Evolutionary conservation across 2,888 invertebrate genomes (phyloP), one percentile per base, ranked within the genome.

Genomic region (Ganaspis brasiliensis): DNA sequence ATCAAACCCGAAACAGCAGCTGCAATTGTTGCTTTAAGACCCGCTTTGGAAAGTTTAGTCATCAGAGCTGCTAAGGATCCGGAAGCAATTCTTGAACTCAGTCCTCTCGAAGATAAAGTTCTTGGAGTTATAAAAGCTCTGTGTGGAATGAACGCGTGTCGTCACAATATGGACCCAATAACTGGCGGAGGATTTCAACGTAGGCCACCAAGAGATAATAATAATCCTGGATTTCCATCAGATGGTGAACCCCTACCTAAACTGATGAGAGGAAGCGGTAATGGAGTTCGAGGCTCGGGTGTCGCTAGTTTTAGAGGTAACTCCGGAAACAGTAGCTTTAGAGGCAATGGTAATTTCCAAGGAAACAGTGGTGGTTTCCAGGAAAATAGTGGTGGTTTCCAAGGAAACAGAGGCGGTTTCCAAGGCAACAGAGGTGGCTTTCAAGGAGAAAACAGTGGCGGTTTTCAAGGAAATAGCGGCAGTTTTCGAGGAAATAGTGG

Each of bases 31-130:
- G 96, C 98, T 1, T 92, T 99, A 5, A 94, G 98, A 37, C 98
- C 98, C 0, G 97, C 97, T 1, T 89, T 99, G 6, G 99, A 99
- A 92, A 94, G 95, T 81, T 92, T 99, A 1, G 95, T 99, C 3
- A 94, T 97, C 9, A 92, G 95, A 75, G 96, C 96, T 0, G 95
- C 98, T 2, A 93, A 94, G 73, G 94, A 96, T 76, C 98, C 99
- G 0, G 96, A 97, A 87, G 92, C 94, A 1, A 94, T 97, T 0
- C 87, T 95, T 31, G 93, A 95, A 52, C 94, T 96, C 87, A 92
- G 93, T 5, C 93, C 94, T 0, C 61, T 88, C 0, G 96, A 96
- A 83, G 92, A 93, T 37, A 95, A 95, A 93, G 93, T 96, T 0
- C 92, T 98, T 37, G 91, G 93, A 40, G 94, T 96, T 5, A 93